These are phyloP conservation scores for Megaceryle torquata DNA, from an alignment of 2,113 vertebrate species.

Conservation along the genomic window DNA sequence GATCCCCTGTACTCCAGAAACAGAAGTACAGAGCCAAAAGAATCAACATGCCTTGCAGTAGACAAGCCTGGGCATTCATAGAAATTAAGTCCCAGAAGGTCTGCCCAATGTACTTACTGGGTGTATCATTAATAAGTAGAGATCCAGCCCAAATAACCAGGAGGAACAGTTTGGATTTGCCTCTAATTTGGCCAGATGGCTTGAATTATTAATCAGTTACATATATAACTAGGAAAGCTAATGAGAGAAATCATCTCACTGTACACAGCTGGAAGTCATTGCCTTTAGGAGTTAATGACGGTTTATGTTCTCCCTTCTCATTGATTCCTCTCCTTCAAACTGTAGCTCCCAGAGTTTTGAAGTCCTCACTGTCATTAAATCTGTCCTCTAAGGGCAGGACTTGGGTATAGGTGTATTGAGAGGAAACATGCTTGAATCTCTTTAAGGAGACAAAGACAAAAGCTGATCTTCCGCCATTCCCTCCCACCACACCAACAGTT, in stretches of 20 bases:
- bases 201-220: neutral
- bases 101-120: neutral
- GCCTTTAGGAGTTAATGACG: neutral
- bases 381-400: neutral
- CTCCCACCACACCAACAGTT: neutral
- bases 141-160: neutral
- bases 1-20: neutral
- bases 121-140: neutral
- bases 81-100: neutral
- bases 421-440: neutral
- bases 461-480: neutral
- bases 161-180: neutral
- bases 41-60: neutral
- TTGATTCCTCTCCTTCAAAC: neutral
- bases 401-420: neutral
- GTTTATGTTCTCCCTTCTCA: neutral
- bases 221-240: neutral
- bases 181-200: neutral
- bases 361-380: neutral
- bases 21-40: neutral
- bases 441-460: neutral
- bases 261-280: neutral
- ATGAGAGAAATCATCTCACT: neutral
- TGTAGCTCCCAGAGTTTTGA: neutral
- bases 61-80: neutral